Evolutionary conservation across 2,888 invertebrate genomes (phyloP), one percentile per base, ranked within the genome.

Genomic region (Stramonita haemastoma): DNA sequence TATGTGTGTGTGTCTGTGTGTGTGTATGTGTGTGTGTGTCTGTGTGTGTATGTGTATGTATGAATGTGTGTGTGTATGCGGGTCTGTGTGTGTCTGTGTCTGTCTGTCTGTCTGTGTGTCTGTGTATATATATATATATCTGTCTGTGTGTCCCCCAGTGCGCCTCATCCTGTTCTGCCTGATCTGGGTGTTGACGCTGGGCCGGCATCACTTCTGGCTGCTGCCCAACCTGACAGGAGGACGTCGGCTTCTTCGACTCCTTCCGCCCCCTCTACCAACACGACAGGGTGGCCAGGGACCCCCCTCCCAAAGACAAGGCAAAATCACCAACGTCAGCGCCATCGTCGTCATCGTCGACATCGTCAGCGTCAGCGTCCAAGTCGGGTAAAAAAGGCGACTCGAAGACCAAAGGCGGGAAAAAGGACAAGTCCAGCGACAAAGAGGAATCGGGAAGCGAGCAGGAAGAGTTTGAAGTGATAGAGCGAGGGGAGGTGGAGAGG

Each of bases 181-280:
- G 17, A 97, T 99, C 34, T 99, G 99, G 99, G 95, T 97, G 19
- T 94, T 98, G 29, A 98, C 99, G 0, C 97, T 98, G 90, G 98
- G 99, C 11, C 97, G 98, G 94, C 98, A 99, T 96, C 98, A 99
- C 95, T 97, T 99, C 92, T 99, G 99, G 99, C 97, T 99, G 92
- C 97, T 99, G 94, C 99, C 99, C n/a, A 99, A 99, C 96, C 97
- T 99, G 83, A 99, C 99, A 0, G 99, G 99, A 99, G 96, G 99
- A 99, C 95, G 99, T 99, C 57, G 99, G 99, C 88, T 99, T 99
- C 97, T 98, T 99, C 93, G 99, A 99, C 15, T 99, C 99, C 0
- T 99, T 99, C 97, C 98, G 98, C 98, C 99, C 99, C 46, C 88
- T 91, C 26, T 91, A 91, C 88, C 90, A 90, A 57, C 91, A 91